phyloP scores from a whole-genome alignment of 2,113 vertebrate species.

The Dipodomys stephensi region DNA sequence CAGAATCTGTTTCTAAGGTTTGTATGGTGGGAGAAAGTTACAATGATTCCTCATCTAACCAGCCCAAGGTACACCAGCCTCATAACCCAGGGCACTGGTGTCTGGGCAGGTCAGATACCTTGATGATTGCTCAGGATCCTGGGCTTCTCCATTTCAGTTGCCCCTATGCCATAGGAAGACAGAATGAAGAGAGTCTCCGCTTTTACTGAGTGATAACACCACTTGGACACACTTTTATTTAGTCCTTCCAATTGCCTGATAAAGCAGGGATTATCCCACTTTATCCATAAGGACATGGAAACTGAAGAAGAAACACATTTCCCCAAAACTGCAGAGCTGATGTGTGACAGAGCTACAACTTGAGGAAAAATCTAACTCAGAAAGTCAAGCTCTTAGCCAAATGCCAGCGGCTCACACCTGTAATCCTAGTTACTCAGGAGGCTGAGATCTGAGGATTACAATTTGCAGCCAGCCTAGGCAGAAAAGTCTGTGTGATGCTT shows the following conservation, averaged over 20 bases:
- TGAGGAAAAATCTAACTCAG: conserved; percentile 26
- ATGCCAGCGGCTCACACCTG: no score
- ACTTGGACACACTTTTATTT: not conserved
- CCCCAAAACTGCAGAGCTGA: not conserved
- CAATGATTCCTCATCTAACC: not conserved
- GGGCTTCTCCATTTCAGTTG: rapidly evolving
- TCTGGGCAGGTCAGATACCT: not conserved
- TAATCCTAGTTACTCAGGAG: no score
- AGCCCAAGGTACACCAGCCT: rapidly evolving
- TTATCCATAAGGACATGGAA: not conserved
- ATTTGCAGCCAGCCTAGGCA: no score
- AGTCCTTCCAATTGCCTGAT: not conserved
- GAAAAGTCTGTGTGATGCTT: no score
- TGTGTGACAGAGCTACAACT: not conserved
- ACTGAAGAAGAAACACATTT: not conserved
- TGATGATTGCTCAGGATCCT: not conserved
- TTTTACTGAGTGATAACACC: not conserved
- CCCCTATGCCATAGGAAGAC: not conserved
- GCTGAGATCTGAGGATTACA: no score
- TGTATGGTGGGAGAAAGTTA: no score
- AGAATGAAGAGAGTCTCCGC: not conserved
- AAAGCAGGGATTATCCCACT: not conserved
- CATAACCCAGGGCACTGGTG: not conserved
- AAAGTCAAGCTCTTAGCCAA: conserved; percentile 23
- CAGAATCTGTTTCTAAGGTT: not conserved